These are phyloP conservation scores for Drosophila erecta DNA, from an alignment of 1,140 invertebrate genomes.

Conservation along the genomic window DNA sequence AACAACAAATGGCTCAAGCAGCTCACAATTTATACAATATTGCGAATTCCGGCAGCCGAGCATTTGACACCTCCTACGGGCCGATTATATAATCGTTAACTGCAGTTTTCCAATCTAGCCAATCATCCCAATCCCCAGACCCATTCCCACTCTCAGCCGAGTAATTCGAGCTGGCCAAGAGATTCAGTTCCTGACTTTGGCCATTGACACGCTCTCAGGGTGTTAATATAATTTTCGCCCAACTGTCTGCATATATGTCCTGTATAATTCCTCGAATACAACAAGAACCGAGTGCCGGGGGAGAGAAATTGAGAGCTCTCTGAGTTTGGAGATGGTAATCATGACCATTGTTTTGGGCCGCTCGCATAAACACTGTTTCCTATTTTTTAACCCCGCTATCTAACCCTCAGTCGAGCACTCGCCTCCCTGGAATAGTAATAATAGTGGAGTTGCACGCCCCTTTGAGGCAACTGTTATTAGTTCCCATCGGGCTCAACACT, in stretches of 20 bases:
- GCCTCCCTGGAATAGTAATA: conserved; percentile 23
- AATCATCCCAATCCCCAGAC: background rate
- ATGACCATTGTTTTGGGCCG: conserved; percentile 60
- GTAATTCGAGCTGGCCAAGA: conserved; percentile 62
- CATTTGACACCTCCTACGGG: conserved; percentile 63
- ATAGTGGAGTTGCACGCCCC: conserved; percentile 44
- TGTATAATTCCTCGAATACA: conserved; percentile 65
- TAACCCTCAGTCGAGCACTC: conserved; percentile 66
- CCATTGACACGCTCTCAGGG: conserved; percentile 57
- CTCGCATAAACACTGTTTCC: conserved; percentile 73
- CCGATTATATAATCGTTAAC: conserved; percentile 61
- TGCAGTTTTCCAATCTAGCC: conserved; percentile 29
- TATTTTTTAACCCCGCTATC: conserved; percentile 50
- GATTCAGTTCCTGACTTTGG: conserved; percentile 48
- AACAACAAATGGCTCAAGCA: conserved; percentile 57
- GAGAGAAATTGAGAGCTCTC: conserved; percentile 27
- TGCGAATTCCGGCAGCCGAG: conserved; percentile 64
- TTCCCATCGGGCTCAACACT: conserved; percentile 51
- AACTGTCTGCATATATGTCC: conserved; percentile 43
- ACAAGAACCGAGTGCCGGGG: conserved; percentile 26
- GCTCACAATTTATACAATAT: conserved; percentile 73
- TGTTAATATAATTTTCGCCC: conserved; percentile 66
- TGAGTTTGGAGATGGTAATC: conserved; percentile 32
- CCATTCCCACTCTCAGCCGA: conserved; percentile 6
- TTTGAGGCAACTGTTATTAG: conserved; percentile 81